Percentiles rank a stretch among this genome's conserved stretches.
phyloP scores from a whole-genome alignment of 1,140 invertebrate genomes.

The Drosophila oshimai region DNA sequence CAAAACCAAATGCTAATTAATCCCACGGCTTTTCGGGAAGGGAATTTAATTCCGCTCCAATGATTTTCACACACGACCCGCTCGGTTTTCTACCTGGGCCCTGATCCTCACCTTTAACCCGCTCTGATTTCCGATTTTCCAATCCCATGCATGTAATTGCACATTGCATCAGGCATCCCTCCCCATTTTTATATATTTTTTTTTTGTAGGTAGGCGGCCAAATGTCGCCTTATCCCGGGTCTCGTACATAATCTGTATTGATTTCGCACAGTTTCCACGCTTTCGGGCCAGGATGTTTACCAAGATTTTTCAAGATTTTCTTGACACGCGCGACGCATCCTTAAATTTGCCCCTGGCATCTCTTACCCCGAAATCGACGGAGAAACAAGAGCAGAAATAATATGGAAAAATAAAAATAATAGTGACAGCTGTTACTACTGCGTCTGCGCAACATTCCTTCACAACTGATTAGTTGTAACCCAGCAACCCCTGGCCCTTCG shows the following conservation, averaged over 20 bases:
- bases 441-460: constrained; percentile 27
- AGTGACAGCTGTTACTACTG: constrained; percentile 63
- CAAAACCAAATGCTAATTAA: constrained; percentile 77
- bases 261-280: constrained; percentile 40
- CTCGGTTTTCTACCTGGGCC: constrained; percentile 8
- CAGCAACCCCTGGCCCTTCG: constrained; percentile 23
- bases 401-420: constrained; percentile 9
- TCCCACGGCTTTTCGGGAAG: constrained; percentile 45
- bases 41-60: constrained; percentile 53
- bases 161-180: constrained; percentile 38
- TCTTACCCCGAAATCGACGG: constrained; percentile 5
- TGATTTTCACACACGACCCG: constrained; percentile 65
- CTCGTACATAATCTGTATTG: constrained; percentile 54
- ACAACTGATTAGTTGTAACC: constrained; percentile 55
- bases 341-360: neutral
- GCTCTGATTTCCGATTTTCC: constrained; percentile 46
- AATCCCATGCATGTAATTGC: constrained; percentile 78
- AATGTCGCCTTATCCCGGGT: constrained; percentile 38
- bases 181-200: neutral
- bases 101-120: constrained; percentile 30
- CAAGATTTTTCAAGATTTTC: constrained; percentile 27
- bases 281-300: constrained; percentile 11
- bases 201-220: constrained; percentile 20
- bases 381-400: constrained; percentile 14
- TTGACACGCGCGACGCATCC: constrained; percentile 51